Base-by-base conservation (phyloP, 2,888 invertebrate species). In the Drosophila algonquin region DNA sequence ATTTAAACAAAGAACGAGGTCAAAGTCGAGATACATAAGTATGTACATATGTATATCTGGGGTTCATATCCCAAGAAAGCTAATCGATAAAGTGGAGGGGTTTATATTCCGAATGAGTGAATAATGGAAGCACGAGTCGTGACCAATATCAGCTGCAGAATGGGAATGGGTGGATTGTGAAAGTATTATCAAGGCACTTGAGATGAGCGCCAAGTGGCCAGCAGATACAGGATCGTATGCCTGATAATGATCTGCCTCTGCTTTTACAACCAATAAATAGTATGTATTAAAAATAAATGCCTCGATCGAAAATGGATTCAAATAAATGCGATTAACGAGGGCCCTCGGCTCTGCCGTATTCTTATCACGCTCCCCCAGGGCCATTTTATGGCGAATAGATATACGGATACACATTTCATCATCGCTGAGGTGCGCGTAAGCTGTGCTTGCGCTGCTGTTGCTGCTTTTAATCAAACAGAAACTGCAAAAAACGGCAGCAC, bases 131-230 rank as follows among this genome's bases (percentile, higher is more conserved):
- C 46, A 10, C 40, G 48, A 58, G 18, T 12, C 7, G 16, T 21
- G 24, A 32, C 40, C 65, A 50, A 67, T 67, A 55, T 67, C 54
- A 45, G 48, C n/a, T 24, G 24, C 14, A 16, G n/a, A 21, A 1
- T 54, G 45, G 18, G 24, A n/a, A 40, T 40, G 40, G 40, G 14
- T 46, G 48, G 44, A 48, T 50, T 48, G 21, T 40, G 62, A 27
- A 63, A 71, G 60, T 65, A 84, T 87, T 82, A 82, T 82, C 87
- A 55, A 40, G 69, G 45, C 67, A 82, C 87, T 82, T 53, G 40
- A 64, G 3, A 32, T 24, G 63, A 48, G 51, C 53, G 61, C 57
- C 44, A 61, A 61, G 63, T 48, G 61, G 59, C 52, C 55, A 65
- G 46, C 56, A 67, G 46, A 48, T 47, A 54, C 9, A 59, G 63